A percentile compares a stretch with the other conserved stretches of the same genome.
Evolutionary conservation across 37 sponge, comb jelly and placozoan genomes (phyloP).

Genomic region (Lycopodina hypogea): DNA sequence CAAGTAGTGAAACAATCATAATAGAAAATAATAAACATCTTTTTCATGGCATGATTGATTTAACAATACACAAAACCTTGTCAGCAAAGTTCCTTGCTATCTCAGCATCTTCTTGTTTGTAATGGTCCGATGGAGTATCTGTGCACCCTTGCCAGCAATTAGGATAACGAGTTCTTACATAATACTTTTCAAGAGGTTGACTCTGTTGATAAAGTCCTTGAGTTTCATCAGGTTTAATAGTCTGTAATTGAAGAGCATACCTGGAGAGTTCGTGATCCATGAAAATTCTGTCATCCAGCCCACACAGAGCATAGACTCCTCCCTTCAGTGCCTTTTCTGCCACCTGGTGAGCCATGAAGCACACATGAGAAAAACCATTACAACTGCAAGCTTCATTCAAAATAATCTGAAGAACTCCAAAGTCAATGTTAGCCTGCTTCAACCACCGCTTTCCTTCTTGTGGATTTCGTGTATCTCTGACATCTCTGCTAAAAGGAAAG

Average conservation of each 20-base stretch:
- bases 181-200: conserved; percentile 35
- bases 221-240: conserved; percentile 4
- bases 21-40: too few relatives aligned
- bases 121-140: conserved; percentile 16
- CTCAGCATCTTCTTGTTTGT: background rate
- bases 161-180: conserved; percentile 43
- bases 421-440: conserved; percentile 38
- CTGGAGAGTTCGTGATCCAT: conserved; percentile 1
- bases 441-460: conserved; percentile 46
- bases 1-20: too few relatives aligned
- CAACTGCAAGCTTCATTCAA: background rate
- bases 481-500: too few relatives aligned
- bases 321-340: conserved; percentile 71
- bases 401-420: background rate
- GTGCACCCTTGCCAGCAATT: conserved; percentile 6
- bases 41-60: conserved; percentile 3
- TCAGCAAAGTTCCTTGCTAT: conserved; percentile 29
- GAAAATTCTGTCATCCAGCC: conserved; percentile 31
- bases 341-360: conserved; percentile 67
- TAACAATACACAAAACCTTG: conserved; percentile 15
- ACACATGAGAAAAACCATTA: conserved; percentile 6
- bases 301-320: conserved; percentile 34
- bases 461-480: background rate
- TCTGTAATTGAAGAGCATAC: conserved; percentile 23
- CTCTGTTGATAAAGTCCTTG: background rate